Conservation (phyloP, 2,113 vertebrate genomes). For the Columba janthina region DNA sequence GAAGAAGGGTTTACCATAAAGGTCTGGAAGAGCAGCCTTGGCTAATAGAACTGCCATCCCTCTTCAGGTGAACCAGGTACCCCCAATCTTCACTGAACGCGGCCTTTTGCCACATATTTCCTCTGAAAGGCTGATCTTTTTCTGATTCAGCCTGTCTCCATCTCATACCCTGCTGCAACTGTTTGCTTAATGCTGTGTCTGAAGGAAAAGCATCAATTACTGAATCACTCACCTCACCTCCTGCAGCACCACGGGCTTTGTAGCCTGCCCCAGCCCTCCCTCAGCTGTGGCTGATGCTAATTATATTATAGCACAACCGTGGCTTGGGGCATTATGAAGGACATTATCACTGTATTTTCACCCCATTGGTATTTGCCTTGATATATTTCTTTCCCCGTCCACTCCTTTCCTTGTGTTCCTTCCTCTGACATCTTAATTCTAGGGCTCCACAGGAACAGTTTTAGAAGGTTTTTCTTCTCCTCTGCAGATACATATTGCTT, state of each 20-base stretch:
- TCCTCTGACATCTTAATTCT: constrained; percentile 51
- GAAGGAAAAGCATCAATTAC: constrained; percentile 22
- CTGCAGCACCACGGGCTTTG: not conserved
- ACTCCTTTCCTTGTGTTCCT: not conserved
- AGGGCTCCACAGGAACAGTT: not conserved
- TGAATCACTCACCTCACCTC: not conserved
- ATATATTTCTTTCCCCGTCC: not conserved
- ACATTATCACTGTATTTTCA: not conserved
- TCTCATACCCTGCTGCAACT: not conserved
- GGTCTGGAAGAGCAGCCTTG: not conserved
- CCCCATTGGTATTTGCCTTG: not conserved
- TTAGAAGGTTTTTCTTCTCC: constrained; percentile 27
- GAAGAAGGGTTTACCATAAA: too few relatives aligned
- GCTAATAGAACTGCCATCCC: not conserved
- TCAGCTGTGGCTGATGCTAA: constrained; percentile 6
- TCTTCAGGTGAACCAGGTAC: not conserved
- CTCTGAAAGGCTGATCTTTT: not conserved
- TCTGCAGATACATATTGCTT: constrained; percentile 11
- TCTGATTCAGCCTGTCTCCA: not conserved
- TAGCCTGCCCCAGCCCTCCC: not conserved
- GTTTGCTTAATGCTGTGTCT: not conserved
- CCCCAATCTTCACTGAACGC: not conserved
- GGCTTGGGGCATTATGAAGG: not conserved
- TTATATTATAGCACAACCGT: not conserved
- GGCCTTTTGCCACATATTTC: not conserved